Base-by-base conservation (phyloP, 30 jellyfish, hydroid and myxozoan genomes). In the Hydractinia echinata region DNA sequence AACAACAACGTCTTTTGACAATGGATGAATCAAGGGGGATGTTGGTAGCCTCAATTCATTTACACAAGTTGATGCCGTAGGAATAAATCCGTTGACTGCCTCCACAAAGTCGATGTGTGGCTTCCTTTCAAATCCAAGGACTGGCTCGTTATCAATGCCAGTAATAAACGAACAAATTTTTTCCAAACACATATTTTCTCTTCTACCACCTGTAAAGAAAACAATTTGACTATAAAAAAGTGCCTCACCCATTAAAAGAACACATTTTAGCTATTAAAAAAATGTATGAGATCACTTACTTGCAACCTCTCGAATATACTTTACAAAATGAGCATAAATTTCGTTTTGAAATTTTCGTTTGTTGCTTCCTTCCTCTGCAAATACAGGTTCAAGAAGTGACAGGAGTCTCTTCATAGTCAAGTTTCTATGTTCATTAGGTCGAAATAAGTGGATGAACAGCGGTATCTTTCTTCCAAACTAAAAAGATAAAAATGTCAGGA, bases 231-330 rank as follows among this genome's bases (percentile, higher is more conserved):
- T n/a, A 56, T 56, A 56, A 56, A n/a, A n/a, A n/a, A 62, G 30
- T 50, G 30, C n/a, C n/a, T n/a, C n/a, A n/a, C n/a, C n/a, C n/a
- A n/a, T n/a, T n/a, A n/a, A n/a, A n/a, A n/a, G n/a, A n/a, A n/a
- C n/a, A n/a, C n/a, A 39, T 5, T 10, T 62, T 39, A 62, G 73
- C 8, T 62, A 56, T 56, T 9, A 15, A 62, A 62, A 62, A 5
- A 62, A 62, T 5, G 5, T 6, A 10, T 5, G 30, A 62, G 30
- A 55, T 56, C 61, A 79, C 87, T 61, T 60, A 56, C 87, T 79
- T 61, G 87, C 87, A 56, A 60, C 87, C 76, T 79, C 87, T 14
- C 87, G 83, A 56, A 58, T 71, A 79, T 79, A 79, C 62, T 79
- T 79, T 81, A 79, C 54, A 10, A 79, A 53, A 30, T 52, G 16